Conservation (phyloP, 2,888 invertebrate species). For the Drosophila demipolita region DNA sequence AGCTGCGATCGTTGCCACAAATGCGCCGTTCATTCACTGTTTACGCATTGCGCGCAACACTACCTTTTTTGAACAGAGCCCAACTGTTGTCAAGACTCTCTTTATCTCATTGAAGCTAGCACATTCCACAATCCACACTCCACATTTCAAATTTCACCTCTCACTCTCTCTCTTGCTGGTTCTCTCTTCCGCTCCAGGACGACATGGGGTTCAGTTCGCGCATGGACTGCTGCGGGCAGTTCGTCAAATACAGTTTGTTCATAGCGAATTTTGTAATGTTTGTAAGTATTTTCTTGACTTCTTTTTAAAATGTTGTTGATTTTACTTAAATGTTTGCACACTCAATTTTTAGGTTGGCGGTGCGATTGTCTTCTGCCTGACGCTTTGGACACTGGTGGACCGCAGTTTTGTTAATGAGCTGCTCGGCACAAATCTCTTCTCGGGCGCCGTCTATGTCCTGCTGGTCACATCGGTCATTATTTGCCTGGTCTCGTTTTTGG, state of each 20-base stretch:
- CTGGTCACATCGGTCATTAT: constrained; percentile 93
- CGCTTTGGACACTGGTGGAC: constrained; percentile 94
- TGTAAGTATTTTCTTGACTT: constrained; percentile 87
- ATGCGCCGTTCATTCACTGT: constrained; percentile 52
- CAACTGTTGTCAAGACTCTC: constrained; percentile 22
- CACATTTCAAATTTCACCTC: background rate
- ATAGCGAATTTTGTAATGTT: constrained; percentile 93
- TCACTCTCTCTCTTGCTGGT: background rate
- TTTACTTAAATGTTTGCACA: background rate
- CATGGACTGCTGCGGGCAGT: constrained; percentile 95
- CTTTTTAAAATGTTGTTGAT: background rate
- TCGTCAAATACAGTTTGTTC: constrained; percentile 94
- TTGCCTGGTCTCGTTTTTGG: constrained; percentile 93
- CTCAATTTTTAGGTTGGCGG: constrained; percentile 89
- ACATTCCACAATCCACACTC: background rate
- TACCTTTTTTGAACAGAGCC: constrained; percentile 27
- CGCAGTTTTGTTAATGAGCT: constrained; percentile 94
- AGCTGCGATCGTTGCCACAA: constrained; percentile 48
- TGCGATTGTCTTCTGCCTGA: constrained; percentile 90
- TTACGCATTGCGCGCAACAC: constrained; percentile 50
- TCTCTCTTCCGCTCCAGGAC: constrained; percentile 63
- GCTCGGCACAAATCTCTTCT: constrained; percentile 94
- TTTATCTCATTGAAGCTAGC: background rate
- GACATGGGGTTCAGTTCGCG: constrained; percentile 91
- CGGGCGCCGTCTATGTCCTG: constrained; percentile 93